phyloP scores from a whole-genome alignment of 1,140 invertebrate genomes.

The Cherax destructor region DNA sequence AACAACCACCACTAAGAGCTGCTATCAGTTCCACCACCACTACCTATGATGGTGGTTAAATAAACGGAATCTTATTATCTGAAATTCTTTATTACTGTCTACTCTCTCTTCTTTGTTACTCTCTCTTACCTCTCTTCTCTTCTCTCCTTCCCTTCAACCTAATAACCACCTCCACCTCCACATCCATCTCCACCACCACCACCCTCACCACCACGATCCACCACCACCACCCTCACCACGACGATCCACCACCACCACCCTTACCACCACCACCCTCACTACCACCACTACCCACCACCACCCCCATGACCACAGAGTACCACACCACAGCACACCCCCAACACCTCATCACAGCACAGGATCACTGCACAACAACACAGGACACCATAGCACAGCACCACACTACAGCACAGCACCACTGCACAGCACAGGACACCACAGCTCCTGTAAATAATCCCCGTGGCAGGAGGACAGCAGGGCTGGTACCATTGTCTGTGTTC shows the following conservation, averaged over 20 bases:
- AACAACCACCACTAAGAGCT: not conserved
- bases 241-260: not conserved
- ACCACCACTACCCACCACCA: not conserved
- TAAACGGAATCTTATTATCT: not conserved
- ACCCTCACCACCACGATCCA: not conserved
- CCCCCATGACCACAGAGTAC: not conserved
- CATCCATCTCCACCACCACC: not conserved
- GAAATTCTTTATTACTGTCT: too few species aligned
- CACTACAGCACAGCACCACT: not conserved
- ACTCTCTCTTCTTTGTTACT: too few species aligned
- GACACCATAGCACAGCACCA: not conserved
- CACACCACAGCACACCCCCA: not conserved
- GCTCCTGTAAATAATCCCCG: not conserved
- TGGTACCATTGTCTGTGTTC: slow-evolving; percentile 47
- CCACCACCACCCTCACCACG: not conserved
- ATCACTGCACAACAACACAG: not conserved
- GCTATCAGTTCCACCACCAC: not conserved
- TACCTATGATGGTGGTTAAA: not conserved
- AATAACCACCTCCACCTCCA: not conserved
- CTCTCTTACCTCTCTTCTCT: not conserved
- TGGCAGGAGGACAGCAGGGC: not conserved
- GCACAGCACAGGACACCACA: not conserved
- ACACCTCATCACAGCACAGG: not conserved
- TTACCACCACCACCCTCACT: not conserved
- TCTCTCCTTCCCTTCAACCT: not conserved